These are phyloP conservation scores for Chymomyza fuscimana DNA, from an alignment of 2,888 invertebrate genomes.

Conservation along the genomic window DNA sequence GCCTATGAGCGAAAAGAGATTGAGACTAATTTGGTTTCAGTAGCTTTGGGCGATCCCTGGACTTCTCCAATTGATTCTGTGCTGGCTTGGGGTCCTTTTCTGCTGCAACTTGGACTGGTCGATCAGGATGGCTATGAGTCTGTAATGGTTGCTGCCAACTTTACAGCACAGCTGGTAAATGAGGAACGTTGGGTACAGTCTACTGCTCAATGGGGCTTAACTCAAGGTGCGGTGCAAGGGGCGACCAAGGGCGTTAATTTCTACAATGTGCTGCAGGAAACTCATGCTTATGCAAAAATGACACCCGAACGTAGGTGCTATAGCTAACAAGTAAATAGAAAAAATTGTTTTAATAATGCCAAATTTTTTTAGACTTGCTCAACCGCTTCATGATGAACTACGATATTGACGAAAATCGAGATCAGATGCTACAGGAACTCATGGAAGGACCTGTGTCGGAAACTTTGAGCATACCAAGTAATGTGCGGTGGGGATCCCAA, in stretches of 20 bases:
- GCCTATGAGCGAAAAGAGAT: constrained; percentile 84
- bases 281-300: constrained; percentile 54
- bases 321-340: neutral
- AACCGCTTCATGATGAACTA: constrained; percentile 71
- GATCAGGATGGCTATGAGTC: constrained; percentile 84
- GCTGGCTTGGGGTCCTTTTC: constrained; percentile 89
- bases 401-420: constrained; percentile 74
- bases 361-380: constrained; percentile 64
- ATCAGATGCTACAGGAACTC: constrained; percentile 79
- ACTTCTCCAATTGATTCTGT: constrained; percentile 92
- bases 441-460: constrained; percentile 88
- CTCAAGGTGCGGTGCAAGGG: constrained; percentile 83
- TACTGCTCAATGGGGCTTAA: constrained; percentile 83
- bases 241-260: constrained; percentile 88
- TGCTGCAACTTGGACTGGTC: constrained; percentile 87
- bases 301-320: neutral
- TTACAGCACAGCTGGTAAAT: constrained; percentile 82
- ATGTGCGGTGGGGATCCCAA: constrained; percentile 85
- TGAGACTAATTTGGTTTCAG: constrained; percentile 86
- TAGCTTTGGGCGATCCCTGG: constrained; percentile 94
- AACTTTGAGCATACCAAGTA: constrained; percentile 84
- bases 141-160: constrained; percentile 82
- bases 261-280: constrained; percentile 85
- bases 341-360: neutral
- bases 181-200: constrained; percentile 82